These are phyloP conservation scores for Oncorhynchus kisutch DNA, from an alignment of 2,113 vertebrate genomes.

Conservation along the genomic window DNA sequence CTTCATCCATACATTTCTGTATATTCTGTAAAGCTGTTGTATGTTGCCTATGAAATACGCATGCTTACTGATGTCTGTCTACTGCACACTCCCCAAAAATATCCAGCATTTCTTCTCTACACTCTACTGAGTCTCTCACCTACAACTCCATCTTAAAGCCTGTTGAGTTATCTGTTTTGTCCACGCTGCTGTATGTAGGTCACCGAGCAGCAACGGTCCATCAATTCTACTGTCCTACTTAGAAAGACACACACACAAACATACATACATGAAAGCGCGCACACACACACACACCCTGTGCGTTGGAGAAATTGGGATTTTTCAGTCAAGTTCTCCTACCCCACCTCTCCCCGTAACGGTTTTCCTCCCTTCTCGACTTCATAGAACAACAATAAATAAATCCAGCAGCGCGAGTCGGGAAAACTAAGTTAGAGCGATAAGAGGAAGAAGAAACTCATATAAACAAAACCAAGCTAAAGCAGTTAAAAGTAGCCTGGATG, in stretches of 20 bases:
- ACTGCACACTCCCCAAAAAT: slow-evolving; percentile 10
- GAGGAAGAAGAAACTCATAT: slow-evolving; percentile 20
- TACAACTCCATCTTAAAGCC: slow-evolving; percentile 22
- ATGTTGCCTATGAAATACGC: background rate
- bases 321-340: background rate
- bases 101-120: slow-evolving; percentile 7
- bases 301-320: slow-evolving; percentile 11
- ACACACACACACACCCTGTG: slow-evolving; percentile 1
- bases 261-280: background rate
- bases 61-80: slow-evolving; percentile 1
- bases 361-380: background rate
- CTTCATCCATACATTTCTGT: background rate
- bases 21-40: background rate
- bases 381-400: slow-evolving; percentile 7
- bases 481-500: no score
- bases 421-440: slow-evolving; percentile 40
- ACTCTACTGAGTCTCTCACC: slow-evolving; percentile 32
- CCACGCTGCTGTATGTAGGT: slow-evolving; percentile 59
- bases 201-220: slow-evolving; percentile 60
- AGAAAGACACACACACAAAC: slow-evolving; percentile 27
- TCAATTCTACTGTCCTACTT: slow-evolving; percentile 66
- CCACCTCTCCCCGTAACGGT: background rate
- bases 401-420: slow-evolving; percentile 5
- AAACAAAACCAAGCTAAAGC: slow-evolving; percentile 33
- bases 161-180: slow-evolving; percentile 52